A percentile compares a stretch with the other conserved stretches of the same genome.
These are phyloP conservation scores for Pangasius sanitwongsei DNA, from an alignment of 2,797 vertebrate species.

Conservation along the genomic window DNA sequence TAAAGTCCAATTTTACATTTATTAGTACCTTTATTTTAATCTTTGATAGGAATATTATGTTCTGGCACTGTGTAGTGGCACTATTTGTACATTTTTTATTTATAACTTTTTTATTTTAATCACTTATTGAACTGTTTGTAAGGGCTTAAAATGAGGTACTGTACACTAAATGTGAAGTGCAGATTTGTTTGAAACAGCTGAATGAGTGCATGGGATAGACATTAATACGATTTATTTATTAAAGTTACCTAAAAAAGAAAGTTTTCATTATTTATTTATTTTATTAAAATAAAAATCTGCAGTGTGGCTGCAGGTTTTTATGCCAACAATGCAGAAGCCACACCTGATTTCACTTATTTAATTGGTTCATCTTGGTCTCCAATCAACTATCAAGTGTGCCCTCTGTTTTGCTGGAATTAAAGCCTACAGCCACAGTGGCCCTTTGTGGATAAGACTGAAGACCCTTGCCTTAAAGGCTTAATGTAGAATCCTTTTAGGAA, in stretches of 20 bases:
- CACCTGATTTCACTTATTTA: background rate
- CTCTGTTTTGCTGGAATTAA: background rate
- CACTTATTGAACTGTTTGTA: background rate
- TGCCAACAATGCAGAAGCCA: background rate
- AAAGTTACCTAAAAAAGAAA: background rate
- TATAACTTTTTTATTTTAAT: background rate
- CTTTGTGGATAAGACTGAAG: background rate
- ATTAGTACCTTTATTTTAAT: background rate
- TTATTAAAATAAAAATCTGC: background rate
- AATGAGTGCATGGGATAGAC: background rate
- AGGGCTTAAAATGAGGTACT: background rate
- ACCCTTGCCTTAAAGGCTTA: background rate
- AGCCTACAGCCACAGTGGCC: background rate
- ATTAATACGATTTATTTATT: background rate
- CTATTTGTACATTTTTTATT: background rate
- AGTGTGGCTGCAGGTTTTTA: background rate
- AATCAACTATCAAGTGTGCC: background rate
- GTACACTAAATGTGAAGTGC: background rate
- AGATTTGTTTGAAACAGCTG: background rate
- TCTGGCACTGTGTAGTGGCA: background rate
- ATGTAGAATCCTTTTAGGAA: background rate
- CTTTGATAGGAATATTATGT: background rate
- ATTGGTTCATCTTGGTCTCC: background rate
- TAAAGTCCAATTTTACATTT: background rate
- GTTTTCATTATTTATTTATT: background rate